Conservation (phyloP, 2,797 vertebrate genomes). For the Selene dorsalis region DNA sequence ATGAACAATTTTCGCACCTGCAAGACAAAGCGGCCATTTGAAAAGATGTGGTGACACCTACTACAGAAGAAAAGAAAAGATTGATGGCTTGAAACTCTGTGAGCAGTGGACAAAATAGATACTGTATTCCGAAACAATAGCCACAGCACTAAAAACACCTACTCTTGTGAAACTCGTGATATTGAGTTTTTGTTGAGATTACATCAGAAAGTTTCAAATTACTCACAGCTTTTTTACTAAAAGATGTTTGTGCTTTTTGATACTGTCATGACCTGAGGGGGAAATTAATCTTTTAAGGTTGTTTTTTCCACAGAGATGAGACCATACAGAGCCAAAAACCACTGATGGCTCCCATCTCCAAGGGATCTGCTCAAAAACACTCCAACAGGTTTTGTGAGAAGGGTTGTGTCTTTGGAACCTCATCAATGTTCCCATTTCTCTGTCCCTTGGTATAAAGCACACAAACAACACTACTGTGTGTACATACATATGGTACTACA, state of each 20-base stretch:
- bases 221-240: not conserved
- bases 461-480: no score
- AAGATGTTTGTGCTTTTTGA: constrained; percentile 3
- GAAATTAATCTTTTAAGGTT: constrained; percentile 21
- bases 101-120: constrained; percentile 23
- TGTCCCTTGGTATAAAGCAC: not conserved
- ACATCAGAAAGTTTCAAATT: not conserved
- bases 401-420: not conserved
- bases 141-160: not conserved
- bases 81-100: constrained; percentile 32
- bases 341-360: constrained; percentile 37
- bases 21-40: constrained; percentile 19
- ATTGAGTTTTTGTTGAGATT: not conserved
- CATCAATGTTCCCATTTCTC: not conserved
- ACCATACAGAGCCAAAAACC: constrained; percentile 11
- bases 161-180: not conserved
- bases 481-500: no score
- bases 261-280: not conserved
- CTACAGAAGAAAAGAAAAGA: not conserved
- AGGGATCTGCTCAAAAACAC: constrained; percentile 64
- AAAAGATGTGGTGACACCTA: constrained; percentile 38
- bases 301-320: not conserved
- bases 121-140: not conserved
- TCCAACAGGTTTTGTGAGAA: constrained; percentile 10
- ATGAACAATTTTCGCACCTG: constrained; percentile 23